Evolutionary conservation across 2,797 vertebrate genomes (phyloP), one percentile per base, ranked within the genome.

Genomic region (Esox masquinongy): DNA sequence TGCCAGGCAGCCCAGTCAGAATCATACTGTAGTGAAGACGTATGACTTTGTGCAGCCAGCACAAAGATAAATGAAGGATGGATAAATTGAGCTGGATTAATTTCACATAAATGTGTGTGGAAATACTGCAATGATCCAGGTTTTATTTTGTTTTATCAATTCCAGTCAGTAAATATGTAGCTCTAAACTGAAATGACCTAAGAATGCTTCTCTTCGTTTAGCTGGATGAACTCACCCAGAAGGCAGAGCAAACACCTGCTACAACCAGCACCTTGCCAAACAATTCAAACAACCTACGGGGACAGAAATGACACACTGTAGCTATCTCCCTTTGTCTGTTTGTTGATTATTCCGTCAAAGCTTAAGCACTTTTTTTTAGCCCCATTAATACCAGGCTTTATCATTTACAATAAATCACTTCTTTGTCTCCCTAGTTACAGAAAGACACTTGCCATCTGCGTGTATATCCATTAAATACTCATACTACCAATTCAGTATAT

Each of bases 351-450:
- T 73, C 74, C 51, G 73, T 74, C 71, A 61, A 61, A 74, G 70
- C 64, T 72, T 77, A 36, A 75, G 79, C 73, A 43, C 53, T 80
- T 81, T 68, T 56, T 64, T 80, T 72, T 69, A 69, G 31, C 73
- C 22, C n/a, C 47, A 79, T 49, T 68, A 43, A 78, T 79, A 77
- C 74, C 70, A 69, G 72, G 53, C 73, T 68, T 78, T 66, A 61
- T 81, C 72, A 81, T 81, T 75, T 63, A 77, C 24, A 74, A 82
- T 77, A 77, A 82, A 82, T 82, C 66, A 47, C 73, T 82, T 49
- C 47, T 19, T 67, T 0, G 79, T 85, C 78, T 82, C 87, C 80
- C 68, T 76, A 77, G 82, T 81, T 80, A 88, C 82, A 82, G 73
- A 82, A 82, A 86, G 73, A 73, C 47, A 76, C 26, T 36, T 51